Evolutionary conservation across 1,140 invertebrate genomes (phyloP).

Genomic region (Aphis gossypii): DNA sequence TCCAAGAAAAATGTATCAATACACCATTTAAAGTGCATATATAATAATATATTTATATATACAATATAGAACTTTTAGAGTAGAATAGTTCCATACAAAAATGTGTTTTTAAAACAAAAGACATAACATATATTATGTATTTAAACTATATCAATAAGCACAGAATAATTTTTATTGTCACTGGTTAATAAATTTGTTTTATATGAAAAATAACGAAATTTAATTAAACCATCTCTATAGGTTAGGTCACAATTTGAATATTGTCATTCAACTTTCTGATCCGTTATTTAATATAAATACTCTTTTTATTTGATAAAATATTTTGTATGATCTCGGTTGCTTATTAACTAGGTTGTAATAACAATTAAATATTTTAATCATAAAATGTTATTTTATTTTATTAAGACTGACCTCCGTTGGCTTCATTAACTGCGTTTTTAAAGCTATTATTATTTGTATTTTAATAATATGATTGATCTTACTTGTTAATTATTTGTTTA

Average conservation of each 20-base stretch:
- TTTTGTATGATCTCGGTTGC: background rate
- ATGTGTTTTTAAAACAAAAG: background rate
- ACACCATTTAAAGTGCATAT: background rate
- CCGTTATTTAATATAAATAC: background rate
- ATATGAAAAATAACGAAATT: background rate
- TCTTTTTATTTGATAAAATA: background rate
- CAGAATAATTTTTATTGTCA: background rate
- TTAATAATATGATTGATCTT: background rate
- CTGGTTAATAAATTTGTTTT: background rate
- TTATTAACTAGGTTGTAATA: background rate
- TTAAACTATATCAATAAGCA: background rate
- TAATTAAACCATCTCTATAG: background rate
- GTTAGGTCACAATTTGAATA: background rate
- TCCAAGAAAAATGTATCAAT: background rate
- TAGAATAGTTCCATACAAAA: background rate
- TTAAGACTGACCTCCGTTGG: background rate
- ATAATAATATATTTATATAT: background rate
- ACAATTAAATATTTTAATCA: constrained; percentile 25
- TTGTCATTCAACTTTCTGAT: background rate
- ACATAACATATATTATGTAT: background rate
- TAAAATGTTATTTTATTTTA: background rate
- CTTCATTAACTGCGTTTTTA: background rate
- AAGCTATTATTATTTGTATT: background rate
- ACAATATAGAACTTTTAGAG: background rate
- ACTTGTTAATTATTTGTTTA: background rate